Percentiles rank a stretch among this genome's conserved stretches.
Evolutionary conservation across 1,140 invertebrate genomes (phyloP).

Genomic region (Penaeus vannamei): DNA sequence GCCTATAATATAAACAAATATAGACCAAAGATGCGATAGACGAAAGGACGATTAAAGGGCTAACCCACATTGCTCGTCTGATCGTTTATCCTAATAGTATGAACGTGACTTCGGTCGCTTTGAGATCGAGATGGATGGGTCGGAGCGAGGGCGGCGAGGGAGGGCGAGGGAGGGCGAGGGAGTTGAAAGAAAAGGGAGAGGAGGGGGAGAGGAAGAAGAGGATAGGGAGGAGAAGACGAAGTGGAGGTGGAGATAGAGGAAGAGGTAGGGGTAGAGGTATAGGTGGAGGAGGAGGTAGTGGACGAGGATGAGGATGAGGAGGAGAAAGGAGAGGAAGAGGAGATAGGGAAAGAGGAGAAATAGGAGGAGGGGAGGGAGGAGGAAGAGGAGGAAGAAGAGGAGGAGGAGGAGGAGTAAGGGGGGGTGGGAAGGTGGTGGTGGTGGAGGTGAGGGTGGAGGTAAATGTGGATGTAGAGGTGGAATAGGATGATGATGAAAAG

Average conservation of each 20-base stretch:
- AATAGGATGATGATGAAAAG: neutral
- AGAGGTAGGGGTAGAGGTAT: too few relatives aligned
- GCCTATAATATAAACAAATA: slow-evolving; percentile 63
- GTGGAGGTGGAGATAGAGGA: too few relatives aligned
- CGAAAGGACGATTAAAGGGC: slow-evolving; percentile 40
- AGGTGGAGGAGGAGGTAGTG: too few relatives aligned
- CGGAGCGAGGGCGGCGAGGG: neutral
- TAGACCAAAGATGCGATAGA: slow-evolving; percentile 43
- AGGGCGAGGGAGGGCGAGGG: neutral
- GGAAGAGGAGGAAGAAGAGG: neutral
- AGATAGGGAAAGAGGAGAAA: too few relatives aligned
- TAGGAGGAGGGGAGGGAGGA: too few relatives aligned
- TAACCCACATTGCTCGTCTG: slow-evolving; percentile 41
- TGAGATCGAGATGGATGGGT: slow-evolving; percentile 44
- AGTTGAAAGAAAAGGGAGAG: neutral
- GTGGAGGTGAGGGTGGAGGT: neutral
- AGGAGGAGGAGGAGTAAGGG: too few relatives aligned
- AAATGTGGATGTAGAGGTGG: neutral
- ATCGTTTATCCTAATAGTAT: slow-evolving; percentile 57
- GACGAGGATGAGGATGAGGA: neutral
- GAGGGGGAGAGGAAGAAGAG: neutral
- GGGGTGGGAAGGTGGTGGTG: too few relatives aligned
- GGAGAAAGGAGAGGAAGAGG: too few relatives aligned
- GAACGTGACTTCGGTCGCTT: slow-evolving; percentile 58
- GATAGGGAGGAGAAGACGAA: neutral